A percentile compares a stretch with the other conserved stretches of the same genome.
Evolutionary conservation across 2,113 vertebrate species (phyloP).

Genomic region (Nanger granti): DNA sequence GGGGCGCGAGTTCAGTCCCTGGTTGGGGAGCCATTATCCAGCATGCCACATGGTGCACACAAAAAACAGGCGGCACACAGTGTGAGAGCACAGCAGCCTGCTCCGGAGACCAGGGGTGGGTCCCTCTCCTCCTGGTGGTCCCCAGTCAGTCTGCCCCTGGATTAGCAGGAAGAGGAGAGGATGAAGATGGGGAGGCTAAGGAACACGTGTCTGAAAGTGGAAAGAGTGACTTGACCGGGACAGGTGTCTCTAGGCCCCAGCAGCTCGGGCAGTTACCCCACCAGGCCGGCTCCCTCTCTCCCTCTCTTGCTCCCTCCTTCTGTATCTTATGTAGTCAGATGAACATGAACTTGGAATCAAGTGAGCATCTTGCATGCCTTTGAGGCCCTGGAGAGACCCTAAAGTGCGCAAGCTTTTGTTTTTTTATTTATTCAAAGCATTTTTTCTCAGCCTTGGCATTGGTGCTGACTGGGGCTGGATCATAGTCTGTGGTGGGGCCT

Average conservation of each 20-base stretch:
- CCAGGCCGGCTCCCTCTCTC: not conserved
- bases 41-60: not conserved
- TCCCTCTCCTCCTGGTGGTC: not conserved
- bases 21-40: not conserved
- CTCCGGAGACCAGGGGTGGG: rapidly evolving
- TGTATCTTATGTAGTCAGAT: not conserved
- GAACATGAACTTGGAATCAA: no score
- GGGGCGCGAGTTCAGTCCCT: not conserved
- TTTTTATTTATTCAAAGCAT: not conserved
- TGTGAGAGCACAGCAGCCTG: not conserved
- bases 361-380: rapidly evolving
- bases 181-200: not conserved
- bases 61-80: rapidly evolving
- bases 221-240: not conserved
- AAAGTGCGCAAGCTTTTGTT: not conserved
- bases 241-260: not conserved
- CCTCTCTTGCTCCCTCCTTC: rapidly evolving
- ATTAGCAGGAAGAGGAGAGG: not conserved
- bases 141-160: not conserved
- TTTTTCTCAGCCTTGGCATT: not conserved
- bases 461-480: not conserved
- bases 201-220: not conserved
- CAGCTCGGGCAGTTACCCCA: not conserved
- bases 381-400: not conserved
- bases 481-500: not conserved